Evolutionary conservation across 2,113 vertebrate genomes (phyloP), one percentile per base, ranked within the genome.

Genomic region (Amphilophus citrinellus): DNA sequence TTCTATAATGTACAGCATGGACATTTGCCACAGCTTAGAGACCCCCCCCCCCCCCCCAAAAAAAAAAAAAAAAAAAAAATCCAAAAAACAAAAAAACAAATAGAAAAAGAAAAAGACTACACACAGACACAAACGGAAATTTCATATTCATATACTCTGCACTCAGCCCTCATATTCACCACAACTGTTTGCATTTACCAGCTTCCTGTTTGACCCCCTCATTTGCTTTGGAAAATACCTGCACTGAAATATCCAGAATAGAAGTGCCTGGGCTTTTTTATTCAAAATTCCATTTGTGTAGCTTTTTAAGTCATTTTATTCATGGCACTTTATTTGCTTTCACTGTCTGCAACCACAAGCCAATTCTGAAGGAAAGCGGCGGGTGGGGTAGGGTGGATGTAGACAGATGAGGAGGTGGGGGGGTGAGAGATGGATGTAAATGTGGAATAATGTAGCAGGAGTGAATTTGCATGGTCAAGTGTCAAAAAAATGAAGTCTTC

Each of bases 381-480:
- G 81, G 91, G 66, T 86, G 82, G 84, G 83, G 75, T 50, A 61
- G 71, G 90, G 83, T 87, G 87, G 85, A 84, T 77, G 80, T 84
- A 91, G 90, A 87, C 84, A 73, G 89, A 81, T 77, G 58, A 87
- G 77, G 61, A 57, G 59, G 73, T 57, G 24, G 77, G 68, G 86
- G 85, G 92, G 94, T 94, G 95, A 97, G 96, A 96, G 97, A 92
- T 94, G 96, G 96, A 97, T 97, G 97, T 98, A 99, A 98, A 99
- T 97, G 97, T 97, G 97, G 97, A 98, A 99, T 98, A 98, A 98
- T 99, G 97, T 98, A 99, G 97, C 96, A 97, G 96, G 96, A 97
- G 96, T 97, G 97, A 97, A 99, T 99, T 99, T 99, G 97, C 98
- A 99, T 99, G 98, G 98, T 99, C 98, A 99, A 99, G 98, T 98